Evolutionary conservation across 2,888 invertebrate species (phyloP).

Genomic region (Osedax fenrisi): DNA sequence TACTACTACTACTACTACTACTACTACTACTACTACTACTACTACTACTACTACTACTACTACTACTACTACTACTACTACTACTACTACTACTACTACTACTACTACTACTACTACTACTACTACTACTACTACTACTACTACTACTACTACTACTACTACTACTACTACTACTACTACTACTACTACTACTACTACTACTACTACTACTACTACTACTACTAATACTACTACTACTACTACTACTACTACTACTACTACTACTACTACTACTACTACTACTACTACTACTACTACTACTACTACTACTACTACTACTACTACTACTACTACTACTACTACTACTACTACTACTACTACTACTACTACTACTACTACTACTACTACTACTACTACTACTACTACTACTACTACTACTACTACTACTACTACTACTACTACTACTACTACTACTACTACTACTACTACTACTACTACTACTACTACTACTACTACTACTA

Average conservation of each 20-base stretch:
- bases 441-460: slow-evolving; percentile 5
- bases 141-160: not conserved
- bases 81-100: not conserved
- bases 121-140: not conserved
- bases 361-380: not conserved
- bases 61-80: too few species aligned
- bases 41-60: too few species aligned
- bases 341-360: not conserved
- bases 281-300: not conserved
- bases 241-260: not conserved
- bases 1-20: too few species aligned
- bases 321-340: not conserved
- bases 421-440: not conserved
- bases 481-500: not conserved
- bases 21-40: too few species aligned
- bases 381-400: not conserved
- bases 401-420: not conserved
- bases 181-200: not conserved
- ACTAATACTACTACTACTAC: not conserved
- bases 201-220: not conserved
- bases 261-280: not conserved
- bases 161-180: not conserved
- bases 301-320: not conserved
- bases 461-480: not conserved
- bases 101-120: not conserved